phyloP scores from a whole-genome alignment of 1,140 invertebrate genomes.

The Brachionus plicatilis region DNA sequence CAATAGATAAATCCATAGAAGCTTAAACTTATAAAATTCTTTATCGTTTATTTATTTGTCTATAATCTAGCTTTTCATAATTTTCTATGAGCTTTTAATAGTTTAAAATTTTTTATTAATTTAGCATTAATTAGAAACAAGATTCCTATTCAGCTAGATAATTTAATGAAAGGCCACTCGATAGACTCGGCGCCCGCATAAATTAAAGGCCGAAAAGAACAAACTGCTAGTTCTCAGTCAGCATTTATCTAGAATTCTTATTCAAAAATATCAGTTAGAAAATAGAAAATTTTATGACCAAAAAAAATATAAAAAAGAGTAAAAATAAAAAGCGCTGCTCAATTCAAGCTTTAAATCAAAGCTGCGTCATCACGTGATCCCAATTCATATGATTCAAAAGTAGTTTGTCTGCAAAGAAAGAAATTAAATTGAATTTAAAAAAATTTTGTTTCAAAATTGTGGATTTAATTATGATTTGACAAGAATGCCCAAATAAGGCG shows the following conservation, averaged over 20 bases:
- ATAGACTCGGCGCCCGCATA: not conserved
- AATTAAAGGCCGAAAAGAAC: not conserved
- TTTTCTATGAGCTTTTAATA: not conserved
- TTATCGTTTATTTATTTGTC: conserved; percentile 13
- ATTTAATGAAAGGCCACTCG: not conserved
- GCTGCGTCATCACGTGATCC: conserved; percentile 24
- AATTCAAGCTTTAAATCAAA: not conserved
- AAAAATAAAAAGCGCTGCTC: too few relatives aligned
- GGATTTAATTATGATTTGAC: not conserved
- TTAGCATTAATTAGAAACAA: not conserved
- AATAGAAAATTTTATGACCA: not conserved
- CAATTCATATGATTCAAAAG: not conserved
- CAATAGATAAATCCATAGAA: not conserved
- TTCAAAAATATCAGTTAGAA: not conserved
- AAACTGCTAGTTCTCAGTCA: not conserved
- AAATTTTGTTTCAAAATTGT: not conserved
- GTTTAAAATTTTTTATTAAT: not conserved
- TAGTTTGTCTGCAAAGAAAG: not conserved
- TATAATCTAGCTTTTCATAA: not conserved
- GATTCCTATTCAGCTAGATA: not conserved
- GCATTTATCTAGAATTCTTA: not conserved
- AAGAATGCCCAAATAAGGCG: too few relatives aligned
- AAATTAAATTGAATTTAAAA: not conserved
- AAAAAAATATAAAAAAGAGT: not conserved
- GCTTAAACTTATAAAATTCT: not conserved